Conservation (phyloP, 53 echinoderm and acorn worm species). For the Holothuria scabra region DNA sequence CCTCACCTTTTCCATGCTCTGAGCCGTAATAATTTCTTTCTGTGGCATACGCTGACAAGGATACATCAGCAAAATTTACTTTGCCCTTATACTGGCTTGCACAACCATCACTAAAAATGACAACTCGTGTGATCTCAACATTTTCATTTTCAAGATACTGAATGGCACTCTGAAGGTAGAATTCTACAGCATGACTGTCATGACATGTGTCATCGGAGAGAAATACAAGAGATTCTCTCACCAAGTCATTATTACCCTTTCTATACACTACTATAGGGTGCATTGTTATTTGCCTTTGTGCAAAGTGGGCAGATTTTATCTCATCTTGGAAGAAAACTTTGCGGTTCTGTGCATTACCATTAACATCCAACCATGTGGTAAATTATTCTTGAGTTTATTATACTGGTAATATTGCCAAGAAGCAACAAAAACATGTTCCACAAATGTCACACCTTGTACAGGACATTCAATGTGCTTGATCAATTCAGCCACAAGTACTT, state of each 20-base stretch:
- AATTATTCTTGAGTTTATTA: constrained; percentile 39
- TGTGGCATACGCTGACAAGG: constrained; percentile 12
- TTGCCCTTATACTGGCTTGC: constrained; percentile 45
- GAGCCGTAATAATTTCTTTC: constrained; percentile 64
- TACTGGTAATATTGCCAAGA: constrained; percentile 58
- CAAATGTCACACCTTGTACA: constrained; percentile 11
- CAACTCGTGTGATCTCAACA: constrained; percentile 3
- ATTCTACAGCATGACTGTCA: constrained; percentile 57
- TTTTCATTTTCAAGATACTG: constrained; percentile 15
- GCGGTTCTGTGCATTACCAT: constrained; percentile 60
- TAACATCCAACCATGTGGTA: constrained; percentile 47
- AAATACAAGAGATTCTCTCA: constrained; percentile 50
- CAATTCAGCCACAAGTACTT: constrained; percentile 7
- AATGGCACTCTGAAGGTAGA: constrained; percentile 49
- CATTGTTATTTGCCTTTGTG: constrained; percentile 54
- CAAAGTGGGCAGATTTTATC: constrained; percentile 52
- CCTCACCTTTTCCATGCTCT: constrained; percentile 33
- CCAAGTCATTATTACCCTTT: constrained; percentile 18
- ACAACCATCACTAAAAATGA: constrained; percentile 64
- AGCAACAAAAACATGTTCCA: constrained; percentile 32
- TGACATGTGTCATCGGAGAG: constrained; percentile 54
- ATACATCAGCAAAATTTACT: constrained; percentile 49
- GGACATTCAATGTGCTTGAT: constrained; percentile 4
- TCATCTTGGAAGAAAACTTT: constrained; percentile 62
- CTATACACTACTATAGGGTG: constrained; percentile 46